Evolutionary conservation across 2,888 invertebrate genomes (phyloP), one percentile per base, ranked within the genome.

Genomic region (Erebia ligea): DNA sequence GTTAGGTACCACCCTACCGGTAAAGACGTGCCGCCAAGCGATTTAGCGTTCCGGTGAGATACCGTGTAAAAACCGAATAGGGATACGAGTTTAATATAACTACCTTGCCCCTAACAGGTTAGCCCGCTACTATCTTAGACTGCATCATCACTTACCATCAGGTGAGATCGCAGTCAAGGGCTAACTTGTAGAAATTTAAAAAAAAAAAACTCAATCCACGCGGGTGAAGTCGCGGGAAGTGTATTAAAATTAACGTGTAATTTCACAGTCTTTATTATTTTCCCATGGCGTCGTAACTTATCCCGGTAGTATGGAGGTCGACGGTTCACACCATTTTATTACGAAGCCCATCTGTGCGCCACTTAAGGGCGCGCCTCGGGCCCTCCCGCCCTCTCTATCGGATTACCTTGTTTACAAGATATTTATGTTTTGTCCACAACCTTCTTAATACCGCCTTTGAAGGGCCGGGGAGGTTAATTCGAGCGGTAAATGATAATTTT

Each of bases 331-430:
- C 70, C 67, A 62, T 75, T 76, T 72, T 74, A 73, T 75, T 71
- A 70, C 68, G 15, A 40, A n/a, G 57, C 57, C 73, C 69, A 69
- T 71, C 67, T 67, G 69, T 40, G 68, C 67, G 66, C 67, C 68
- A 66, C 68, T 72, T 72, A 65, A 70, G 69, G 57, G 72, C 75
- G 57, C 67, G 59, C 67, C 63, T 69, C 70, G 17, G 64, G 34
- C 40, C 64, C 42, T 52, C 1, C 65, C 54, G 42, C 66, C 77
- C 73, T 70, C 68, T 71, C 75, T 82, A 81, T 83, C 79, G 76
- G 77, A 81, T 81, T 79, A 80, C 76, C 78, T 80, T 83, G 81
- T 83, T 82, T 81, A 80, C 82, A 80, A 80, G 78, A 82, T 83
- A 83, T 82, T 82, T 79, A 80, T 78, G 77, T 80, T 76, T 73